Percentiles rank a stretch among this genome's conserved stretches.
Conservation (phyloP, 2,797 vertebrate species). For the Syngnathus acus region DNA sequence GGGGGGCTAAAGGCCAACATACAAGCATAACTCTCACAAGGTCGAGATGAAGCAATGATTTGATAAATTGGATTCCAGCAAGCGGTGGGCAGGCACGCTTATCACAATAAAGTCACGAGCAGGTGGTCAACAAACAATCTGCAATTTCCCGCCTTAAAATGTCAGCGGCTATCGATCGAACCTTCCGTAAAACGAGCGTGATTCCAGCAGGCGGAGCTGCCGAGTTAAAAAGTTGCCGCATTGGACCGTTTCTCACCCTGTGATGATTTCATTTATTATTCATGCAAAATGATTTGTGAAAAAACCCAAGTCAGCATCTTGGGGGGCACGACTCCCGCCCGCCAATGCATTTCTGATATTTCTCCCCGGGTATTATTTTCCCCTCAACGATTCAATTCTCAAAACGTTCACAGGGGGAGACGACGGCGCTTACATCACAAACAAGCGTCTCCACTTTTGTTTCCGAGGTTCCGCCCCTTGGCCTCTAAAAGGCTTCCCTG, state of each 20-base stretch:
- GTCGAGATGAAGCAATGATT: background rate
- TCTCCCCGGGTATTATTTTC: constrained; percentile 26
- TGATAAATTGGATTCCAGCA: constrained; percentile 16
- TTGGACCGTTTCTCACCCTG: constrained; percentile 31
- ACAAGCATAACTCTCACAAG: constrained; percentile 9
- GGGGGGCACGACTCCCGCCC: constrained; percentile 25
- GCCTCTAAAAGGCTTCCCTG: constrained; percentile 51
- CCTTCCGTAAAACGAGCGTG: constrained; percentile 25
- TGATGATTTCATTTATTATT: constrained; percentile 60
- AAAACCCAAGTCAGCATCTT: constrained; percentile 48
- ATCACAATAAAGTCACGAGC: constrained; percentile 17
- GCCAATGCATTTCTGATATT: constrained; percentile 34
- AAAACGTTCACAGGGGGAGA: background rate
- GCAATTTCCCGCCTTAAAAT: constrained; percentile 34
- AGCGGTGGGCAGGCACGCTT: background rate
- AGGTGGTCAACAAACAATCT: constrained; percentile 25
- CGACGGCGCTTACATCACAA: constrained; percentile 35
- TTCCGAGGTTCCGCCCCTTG: constrained; percentile 32
- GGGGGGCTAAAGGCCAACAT: constrained; percentile 20
- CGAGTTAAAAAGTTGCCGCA: constrained; percentile 31
- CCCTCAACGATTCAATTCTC: background rate
- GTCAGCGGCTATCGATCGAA: constrained; percentile 37
- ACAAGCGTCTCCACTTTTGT: constrained; percentile 26
- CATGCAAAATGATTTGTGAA: constrained; percentile 40
- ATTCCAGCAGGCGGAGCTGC: constrained; percentile 34